phyloP scores from a whole-genome alignment of 2,113 vertebrate genomes.

The Orcinus orca region DNA sequence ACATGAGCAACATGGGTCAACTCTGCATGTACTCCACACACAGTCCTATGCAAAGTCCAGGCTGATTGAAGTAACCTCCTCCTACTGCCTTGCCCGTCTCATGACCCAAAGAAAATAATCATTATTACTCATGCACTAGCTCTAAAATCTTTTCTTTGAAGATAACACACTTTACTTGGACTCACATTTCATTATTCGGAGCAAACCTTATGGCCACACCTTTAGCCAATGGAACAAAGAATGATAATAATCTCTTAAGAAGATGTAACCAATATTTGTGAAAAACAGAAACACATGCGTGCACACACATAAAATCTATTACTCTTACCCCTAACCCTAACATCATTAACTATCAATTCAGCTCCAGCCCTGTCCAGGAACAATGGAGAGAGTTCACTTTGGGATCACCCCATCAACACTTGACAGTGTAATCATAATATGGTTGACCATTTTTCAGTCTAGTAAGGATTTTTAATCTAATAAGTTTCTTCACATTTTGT shows the following conservation, averaged over 20 bases:
- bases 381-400: not conserved
- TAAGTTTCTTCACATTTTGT: not conserved
- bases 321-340: not conserved
- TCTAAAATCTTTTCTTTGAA: not conserved
- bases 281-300: not conserved
- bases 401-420: too few species aligned
- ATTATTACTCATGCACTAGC: fast-evolving
- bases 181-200: not conserved
- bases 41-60: not conserved
- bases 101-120: not conserved
- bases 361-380: not conserved
- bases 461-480: not conserved
- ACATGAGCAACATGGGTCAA: not conserved
- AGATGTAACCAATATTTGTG: not conserved
- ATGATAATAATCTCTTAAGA: not conserved
- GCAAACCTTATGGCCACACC: not conserved
- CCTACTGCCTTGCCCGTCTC: not conserved
- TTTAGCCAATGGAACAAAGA: not conserved
- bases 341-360: not conserved
- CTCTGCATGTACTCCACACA: not conserved
- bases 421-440: not conserved
- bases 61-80: not conserved
- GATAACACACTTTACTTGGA: not conserved
- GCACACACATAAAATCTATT: not conserved
- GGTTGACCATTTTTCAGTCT: not conserved